Conservation (phyloP, 2,888 invertebrate species). For the Alcis repandata region DNA sequence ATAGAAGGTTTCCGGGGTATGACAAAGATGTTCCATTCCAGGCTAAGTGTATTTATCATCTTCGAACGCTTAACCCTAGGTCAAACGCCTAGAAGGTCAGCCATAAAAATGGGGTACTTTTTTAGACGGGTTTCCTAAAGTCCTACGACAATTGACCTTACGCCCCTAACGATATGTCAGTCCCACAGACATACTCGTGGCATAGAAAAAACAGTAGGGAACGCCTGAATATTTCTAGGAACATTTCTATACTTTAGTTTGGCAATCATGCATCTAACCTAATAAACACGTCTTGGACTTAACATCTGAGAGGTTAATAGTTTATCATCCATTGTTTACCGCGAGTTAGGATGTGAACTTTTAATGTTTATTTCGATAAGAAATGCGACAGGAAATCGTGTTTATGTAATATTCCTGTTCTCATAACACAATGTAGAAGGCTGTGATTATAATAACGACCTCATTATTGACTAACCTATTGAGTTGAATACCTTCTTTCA, state of each 20-base stretch:
- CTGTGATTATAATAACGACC: not conserved
- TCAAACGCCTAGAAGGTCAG: too few relatives aligned
- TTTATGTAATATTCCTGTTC: constrained; percentile 35
- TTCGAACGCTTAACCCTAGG: too few relatives aligned
- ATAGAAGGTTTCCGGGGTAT: too few relatives aligned
- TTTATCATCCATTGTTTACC: constrained; percentile 22
- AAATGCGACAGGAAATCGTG: constrained; percentile 34
- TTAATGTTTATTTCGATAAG: constrained; percentile 28
- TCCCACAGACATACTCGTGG: too few relatives aligned
- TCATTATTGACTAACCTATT: constrained; percentile 17
- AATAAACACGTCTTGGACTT: not conserved
- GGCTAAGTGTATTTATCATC: too few relatives aligned
- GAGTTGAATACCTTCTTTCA: not conserved
- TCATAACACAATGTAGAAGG: constrained; percentile 32
- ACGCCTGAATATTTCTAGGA: not conserved
- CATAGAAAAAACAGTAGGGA: too few relatives aligned
- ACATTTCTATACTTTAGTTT: not conserved
- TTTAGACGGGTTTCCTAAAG: too few relatives aligned
- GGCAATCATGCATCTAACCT: not conserved
- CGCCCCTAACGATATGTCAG: too few relatives aligned
- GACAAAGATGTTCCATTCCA: too few relatives aligned
- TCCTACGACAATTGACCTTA: too few relatives aligned
- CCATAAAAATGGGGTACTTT: too few relatives aligned
- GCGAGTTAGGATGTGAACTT: constrained; percentile 26
- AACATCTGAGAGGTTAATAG: not conserved